Evolutionary conservation across 2,113 vertebrate genomes (phyloP).

Genomic region (Trichomycterus rosablanca): DNA sequence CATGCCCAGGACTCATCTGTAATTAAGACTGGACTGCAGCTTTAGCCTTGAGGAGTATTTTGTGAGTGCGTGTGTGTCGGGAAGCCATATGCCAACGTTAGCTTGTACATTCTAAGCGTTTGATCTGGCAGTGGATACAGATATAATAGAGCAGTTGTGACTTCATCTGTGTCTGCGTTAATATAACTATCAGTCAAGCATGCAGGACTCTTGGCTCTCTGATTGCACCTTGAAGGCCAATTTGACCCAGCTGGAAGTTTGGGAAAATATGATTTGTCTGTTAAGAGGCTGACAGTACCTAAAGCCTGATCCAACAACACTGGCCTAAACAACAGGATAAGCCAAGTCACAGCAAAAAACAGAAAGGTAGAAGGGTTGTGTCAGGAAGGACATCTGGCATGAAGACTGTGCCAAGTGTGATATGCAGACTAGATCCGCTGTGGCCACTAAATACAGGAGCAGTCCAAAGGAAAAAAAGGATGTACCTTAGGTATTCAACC

Average conservation of each 20-base stretch:
- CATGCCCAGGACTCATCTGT: conserved; percentile 16
- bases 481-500: too few species aligned
- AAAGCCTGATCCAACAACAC: conserved; percentile 49
- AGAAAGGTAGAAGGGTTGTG: conserved; percentile 33
- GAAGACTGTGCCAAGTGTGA: too few species aligned
- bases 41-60: conserved; percentile 20
- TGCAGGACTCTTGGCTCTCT: conserved; percentile 40
- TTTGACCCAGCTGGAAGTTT: conserved; percentile 49
- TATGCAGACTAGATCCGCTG: too few species aligned
- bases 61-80: neutral
- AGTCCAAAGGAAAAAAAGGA: too few species aligned
- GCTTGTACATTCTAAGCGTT: conserved; percentile 29
- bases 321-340: conserved; percentile 45
- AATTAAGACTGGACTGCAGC: conserved; percentile 41
- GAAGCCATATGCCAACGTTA: conserved; percentile 17
- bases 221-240: conserved; percentile 47
- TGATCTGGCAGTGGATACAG: conserved; percentile 27
- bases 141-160: conserved; percentile 18
- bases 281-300: conserved; percentile 52
- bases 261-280: conserved; percentile 45
- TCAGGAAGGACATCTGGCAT: too few species aligned
- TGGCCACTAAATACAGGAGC: too few species aligned
- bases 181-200: conserved; percentile 45
- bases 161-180: conserved; percentile 33
- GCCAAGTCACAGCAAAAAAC: conserved; percentile 41